phyloP scores from a whole-genome alignment of 2,888 invertebrate genomes.

The Tupiocoris notatus region DNA sequence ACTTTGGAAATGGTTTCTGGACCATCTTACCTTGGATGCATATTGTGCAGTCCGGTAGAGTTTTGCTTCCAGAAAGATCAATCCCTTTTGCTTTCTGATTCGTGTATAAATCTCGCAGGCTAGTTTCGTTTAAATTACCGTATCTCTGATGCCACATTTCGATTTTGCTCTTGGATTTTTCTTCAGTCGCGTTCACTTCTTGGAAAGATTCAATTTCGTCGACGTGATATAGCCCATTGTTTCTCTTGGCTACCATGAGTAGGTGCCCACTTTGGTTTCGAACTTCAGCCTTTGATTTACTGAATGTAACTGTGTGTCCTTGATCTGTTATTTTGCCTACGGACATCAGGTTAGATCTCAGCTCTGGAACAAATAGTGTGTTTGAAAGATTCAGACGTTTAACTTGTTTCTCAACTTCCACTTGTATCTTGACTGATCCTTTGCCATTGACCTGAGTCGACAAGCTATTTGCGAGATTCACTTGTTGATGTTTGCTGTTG shows the following conservation, averaged over 20 bases:
- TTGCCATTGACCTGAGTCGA: not conserved
- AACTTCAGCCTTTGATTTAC: not conserved
- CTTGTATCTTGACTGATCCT: not conserved
- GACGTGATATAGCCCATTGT: not conserved
- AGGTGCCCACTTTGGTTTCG: not conserved
- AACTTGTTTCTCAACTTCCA: not conserved
- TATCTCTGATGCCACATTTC: slow-evolving; percentile 1
- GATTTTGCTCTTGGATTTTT: not conserved
- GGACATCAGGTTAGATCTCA: slow-evolving; percentile 6
- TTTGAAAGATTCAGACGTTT: not conserved
- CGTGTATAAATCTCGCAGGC: not conserved
- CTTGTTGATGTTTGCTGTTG: not conserved
- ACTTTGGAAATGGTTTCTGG: slow-evolving; percentile 6
- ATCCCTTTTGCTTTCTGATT: not conserved
- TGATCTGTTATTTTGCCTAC: slow-evolving; percentile 23
- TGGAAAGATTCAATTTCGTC: not conserved
- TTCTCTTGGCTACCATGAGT: not conserved
- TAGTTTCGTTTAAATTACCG: not conserved
- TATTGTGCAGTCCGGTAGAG: not conserved
- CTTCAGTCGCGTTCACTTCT: not conserved
- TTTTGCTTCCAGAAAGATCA: not conserved
- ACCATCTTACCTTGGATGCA: slow-evolving; percentile 10
- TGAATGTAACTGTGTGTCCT: slow-evolving; percentile 1
- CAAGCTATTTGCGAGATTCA: not conserved
- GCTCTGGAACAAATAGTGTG: slow-evolving; percentile 3